A percentile compares a stretch with the other conserved stretches of the same genome.
Conservation (phyloP, 2,113 vertebrate species). For the Carassius gibelio region DNA sequence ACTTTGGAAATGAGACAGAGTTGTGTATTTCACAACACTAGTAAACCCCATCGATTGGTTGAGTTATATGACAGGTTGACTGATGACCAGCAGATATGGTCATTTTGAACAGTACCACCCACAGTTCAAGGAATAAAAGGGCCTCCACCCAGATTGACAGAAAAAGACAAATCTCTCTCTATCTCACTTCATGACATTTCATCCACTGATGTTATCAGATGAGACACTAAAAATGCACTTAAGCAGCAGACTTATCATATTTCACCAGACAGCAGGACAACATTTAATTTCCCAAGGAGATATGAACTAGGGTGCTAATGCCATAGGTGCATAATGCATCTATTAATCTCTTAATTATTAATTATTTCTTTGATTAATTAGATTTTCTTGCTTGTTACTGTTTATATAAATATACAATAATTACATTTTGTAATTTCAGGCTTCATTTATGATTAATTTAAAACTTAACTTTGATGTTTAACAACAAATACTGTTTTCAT, state of each 20-base stretch:
- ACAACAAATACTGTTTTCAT: neutral
- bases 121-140: neutral
- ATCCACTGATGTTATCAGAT: neutral
- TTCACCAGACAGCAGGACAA: neutral
- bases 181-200: slow-evolving; percentile 5
- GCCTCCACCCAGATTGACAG: slow-evolving; percentile 13
- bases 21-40: neutral
- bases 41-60: neutral
- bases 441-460: neutral
- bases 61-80: neutral
- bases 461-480: neutral
- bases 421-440: neutral
- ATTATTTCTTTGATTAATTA: neutral
- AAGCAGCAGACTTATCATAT: neutral
- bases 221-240: neutral
- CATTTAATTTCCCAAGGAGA: neutral
- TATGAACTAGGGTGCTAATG: neutral
- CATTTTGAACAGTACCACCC: neutral
- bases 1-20: neutral
- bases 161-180: slow-evolving; percentile 7
- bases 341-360: neutral
- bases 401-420: neutral
- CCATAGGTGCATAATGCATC: neutral
- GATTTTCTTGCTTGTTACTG: neutral
- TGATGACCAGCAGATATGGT: neutral